Percentiles rank a stretch among this genome's conserved stretches.
These are phyloP conservation scores for Hymenopus coronatus DNA, from an alignment of 2,888 invertebrate genomes.

Conservation along the genomic window DNA sequence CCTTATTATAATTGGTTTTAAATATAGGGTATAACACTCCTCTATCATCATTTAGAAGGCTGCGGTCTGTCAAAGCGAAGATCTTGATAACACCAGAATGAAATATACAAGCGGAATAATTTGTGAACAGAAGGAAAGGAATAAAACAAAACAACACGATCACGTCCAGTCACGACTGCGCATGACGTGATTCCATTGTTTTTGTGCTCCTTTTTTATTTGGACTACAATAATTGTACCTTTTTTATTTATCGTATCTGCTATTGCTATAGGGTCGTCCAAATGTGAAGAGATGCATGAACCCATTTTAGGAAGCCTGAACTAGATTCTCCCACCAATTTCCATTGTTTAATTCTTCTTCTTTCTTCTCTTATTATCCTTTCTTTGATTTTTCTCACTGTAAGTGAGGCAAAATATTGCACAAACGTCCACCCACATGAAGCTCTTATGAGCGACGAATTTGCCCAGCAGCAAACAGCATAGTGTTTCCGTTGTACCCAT, in stretches of 20 bases:
- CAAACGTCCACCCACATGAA: neutral
- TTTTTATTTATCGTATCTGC: neutral
- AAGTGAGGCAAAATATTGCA: neutral
- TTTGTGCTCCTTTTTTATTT: neutral
- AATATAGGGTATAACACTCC: neutral
- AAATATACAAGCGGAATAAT: neutral
- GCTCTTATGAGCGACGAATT: neutral
- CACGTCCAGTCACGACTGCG: neutral
- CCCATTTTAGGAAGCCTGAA: neutral
- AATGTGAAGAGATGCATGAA: neutral
- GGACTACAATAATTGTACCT: too few relatives aligned
- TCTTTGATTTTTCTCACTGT: neutral
- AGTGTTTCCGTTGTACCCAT: neutral
- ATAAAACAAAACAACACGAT: neutral
- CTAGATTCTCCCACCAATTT: neutral
- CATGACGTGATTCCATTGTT: neutral
- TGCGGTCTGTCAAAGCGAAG: neutral
- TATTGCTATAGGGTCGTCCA: neutral
- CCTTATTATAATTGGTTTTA: slow-evolving; percentile 9
- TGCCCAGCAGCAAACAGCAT: neutral
- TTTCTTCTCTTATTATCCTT: neutral
- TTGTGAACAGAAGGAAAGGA: neutral
- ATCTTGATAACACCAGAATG: neutral
- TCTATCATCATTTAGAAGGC: neutral
- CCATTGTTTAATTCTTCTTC: neutral